Base-by-base conservation (phyloP, 2,888 invertebrate genomes). In the Pandemis heparana region DNA sequence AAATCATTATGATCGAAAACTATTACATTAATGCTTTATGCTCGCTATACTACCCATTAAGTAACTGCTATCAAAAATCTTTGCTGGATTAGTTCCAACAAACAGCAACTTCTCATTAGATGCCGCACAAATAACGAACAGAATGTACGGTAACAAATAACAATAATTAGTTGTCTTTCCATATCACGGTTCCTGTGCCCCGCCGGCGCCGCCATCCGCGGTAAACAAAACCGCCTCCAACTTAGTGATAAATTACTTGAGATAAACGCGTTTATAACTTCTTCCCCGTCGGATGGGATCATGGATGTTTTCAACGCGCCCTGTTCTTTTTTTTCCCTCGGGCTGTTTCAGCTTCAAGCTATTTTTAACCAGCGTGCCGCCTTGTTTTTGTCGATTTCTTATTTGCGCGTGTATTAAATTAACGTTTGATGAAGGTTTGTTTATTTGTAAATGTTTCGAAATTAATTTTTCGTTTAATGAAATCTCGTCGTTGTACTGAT, bases 251-350 rank as follows among this genome's bases (percentile, higher is more conserved):
- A 74, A 74, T 74, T 74, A 65, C 74, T 65, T 48, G 51, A 74
- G 74, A 74, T 74, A 70, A 74, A 70, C 46, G 69, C 74, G 74
- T 70, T 70, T 74, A 70, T 70, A 74, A 74, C 69, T 74, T 74
- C 74, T 74, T 74, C 70, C 65, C 51, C 12, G 66, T 67, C 66
- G 64, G 65, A 70, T 65, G 48, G 73, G 59, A 69, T 69, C 65
- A 46, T 43, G 53, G 60, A 53, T 70, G 62, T 60, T 64, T 61
- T 53, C 69, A 65, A 46, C 46, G 32, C 16, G 39, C 38, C 64
- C 51, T 14, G 53, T 18, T 23, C 56, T 56, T 56, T 61, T 48
- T 51, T 64, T 43, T 48, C 10, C 48, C 48, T 64, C 16, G 6
- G 60, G 51, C n/a, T 61, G 38, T 61, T 63, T 51, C 41, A 43